Percentiles rank a stretch among this genome's conserved stretches.
These are phyloP conservation scores for Ectropis grisescens DNA, from an alignment of 1,140 invertebrate species.

Conservation along the genomic window DNA sequence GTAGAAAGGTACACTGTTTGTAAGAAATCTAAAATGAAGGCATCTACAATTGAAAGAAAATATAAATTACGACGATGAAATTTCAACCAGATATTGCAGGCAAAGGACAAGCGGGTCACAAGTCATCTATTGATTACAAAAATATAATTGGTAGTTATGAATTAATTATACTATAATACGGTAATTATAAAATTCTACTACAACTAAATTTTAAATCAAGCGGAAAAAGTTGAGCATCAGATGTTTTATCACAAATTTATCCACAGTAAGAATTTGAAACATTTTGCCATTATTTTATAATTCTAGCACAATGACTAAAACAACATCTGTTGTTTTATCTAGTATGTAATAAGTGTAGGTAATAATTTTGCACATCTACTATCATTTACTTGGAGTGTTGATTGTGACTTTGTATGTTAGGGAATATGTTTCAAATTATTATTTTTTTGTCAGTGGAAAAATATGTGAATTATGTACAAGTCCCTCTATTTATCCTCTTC, in stretches of 20 bases:
- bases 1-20: too few species aligned
- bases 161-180: conserved; percentile 4
- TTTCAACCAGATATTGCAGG: too few species aligned
- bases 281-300: neutral
- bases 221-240: conserved; percentile 49
- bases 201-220: conserved; percentile 31
- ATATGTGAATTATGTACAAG: conserved; percentile 43
- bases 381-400: neutral
- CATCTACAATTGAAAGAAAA: conserved; percentile 43
- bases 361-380: neutral
- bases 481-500: conserved; percentile 82
- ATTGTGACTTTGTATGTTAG: too few species aligned
- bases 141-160: conserved; percentile 26
- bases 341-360: neutral
- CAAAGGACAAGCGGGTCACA: too few species aligned
- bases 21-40: conserved; percentile 1
- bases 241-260: conserved; percentile 42
- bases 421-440: conserved; percentile 58
- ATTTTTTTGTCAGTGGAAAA: conserved; percentile 31
- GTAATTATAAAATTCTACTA: conserved; percentile 23
- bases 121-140: too few species aligned
- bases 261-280: conserved; percentile 35
- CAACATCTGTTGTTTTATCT: neutral
- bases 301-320: neutral
- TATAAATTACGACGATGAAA: conserved; percentile 20